A percentile compares a stretch with the other conserved stretches of the same genome.
Conservation (phyloP, 2,888 invertebrate genomes). For the Stenoptilia bipunctidactyla region DNA sequence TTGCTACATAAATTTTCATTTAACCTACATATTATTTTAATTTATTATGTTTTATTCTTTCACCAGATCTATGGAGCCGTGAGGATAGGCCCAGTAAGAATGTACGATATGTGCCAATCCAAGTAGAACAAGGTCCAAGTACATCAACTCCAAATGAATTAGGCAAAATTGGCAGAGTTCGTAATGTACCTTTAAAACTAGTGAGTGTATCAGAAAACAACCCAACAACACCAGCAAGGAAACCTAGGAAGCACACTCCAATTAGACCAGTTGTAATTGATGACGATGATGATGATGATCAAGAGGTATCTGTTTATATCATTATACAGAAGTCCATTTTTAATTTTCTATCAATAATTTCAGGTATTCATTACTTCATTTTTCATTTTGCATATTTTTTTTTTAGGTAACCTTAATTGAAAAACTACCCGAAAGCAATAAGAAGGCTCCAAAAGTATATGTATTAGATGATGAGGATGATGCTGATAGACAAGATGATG, state of each 20-base stretch:
- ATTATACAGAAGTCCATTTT: too few species aligned
- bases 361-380: too few species aligned
- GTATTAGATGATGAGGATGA: conserved; percentile 41
- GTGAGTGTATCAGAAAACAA: conserved; percentile 35
- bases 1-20: neutral
- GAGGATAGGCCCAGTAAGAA: conserved; percentile 31
- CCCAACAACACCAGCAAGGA: conserved; percentile 30
- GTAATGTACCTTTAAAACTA: conserved; percentile 36
- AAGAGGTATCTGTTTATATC: conserved; percentile 24
- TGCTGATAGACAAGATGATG: conserved; percentile 34
- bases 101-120: conserved; percentile 53
- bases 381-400: too few species aligned
- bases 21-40: too few species aligned
- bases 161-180: conserved; percentile 20
- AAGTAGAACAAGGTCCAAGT: conserved; percentile 44
- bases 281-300: conserved; percentile 43
- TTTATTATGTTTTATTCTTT: neutral
- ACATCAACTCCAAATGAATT: conserved; percentile 54
- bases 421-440: conserved; percentile 28
- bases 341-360: too few species aligned
- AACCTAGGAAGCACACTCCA: conserved; percentile 39
- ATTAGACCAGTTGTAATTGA: conserved; percentile 35
- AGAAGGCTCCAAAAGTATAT: conserved; percentile 37
- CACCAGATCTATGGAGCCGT: conserved; percentile 32
- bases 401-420: conserved; percentile 46